phyloP scores from a whole-genome alignment of 1,140 invertebrate species.

The Latrodectus geometricus region DNA sequence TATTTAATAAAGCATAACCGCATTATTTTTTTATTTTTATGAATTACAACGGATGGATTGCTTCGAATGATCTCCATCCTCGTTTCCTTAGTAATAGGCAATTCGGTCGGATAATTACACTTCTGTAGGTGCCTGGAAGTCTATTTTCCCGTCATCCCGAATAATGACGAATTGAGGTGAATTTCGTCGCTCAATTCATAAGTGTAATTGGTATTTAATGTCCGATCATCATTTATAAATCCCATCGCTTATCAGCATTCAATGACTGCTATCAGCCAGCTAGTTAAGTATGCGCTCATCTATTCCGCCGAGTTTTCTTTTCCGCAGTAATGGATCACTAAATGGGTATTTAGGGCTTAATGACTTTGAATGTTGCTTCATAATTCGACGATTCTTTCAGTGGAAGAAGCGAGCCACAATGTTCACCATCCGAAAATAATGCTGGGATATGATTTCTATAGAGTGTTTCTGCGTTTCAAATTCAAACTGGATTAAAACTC shows the following conservation, averaged over 20 bases:
- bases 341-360: slow-evolving; percentile 6
- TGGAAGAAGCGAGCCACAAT: not conserved
- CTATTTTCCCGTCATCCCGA: slow-evolving; percentile 19
- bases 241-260: not conserved
- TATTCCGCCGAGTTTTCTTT: not conserved
- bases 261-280: not conserved
- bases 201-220: slow-evolving; percentile 27
- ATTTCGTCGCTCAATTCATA: slow-evolving; percentile 14
- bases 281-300: slow-evolving; percentile 7
- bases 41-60: no score
- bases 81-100: not conserved
- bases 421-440: no score
- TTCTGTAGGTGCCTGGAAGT: not conserved
- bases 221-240: slow-evolving; percentile 12
- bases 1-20: no score
- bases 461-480: no score
- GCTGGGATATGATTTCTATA: no score
- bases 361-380: not conserved
- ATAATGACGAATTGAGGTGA: slow-evolving; percentile 8
- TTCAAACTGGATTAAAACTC: no score
- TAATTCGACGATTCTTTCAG: not conserved
- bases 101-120: not conserved
- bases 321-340: not conserved
- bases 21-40: no score
- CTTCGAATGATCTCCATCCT: no score